Conservation (phyloP, 2,797 vertebrate species). For the Diglossa cyanea region DNA sequence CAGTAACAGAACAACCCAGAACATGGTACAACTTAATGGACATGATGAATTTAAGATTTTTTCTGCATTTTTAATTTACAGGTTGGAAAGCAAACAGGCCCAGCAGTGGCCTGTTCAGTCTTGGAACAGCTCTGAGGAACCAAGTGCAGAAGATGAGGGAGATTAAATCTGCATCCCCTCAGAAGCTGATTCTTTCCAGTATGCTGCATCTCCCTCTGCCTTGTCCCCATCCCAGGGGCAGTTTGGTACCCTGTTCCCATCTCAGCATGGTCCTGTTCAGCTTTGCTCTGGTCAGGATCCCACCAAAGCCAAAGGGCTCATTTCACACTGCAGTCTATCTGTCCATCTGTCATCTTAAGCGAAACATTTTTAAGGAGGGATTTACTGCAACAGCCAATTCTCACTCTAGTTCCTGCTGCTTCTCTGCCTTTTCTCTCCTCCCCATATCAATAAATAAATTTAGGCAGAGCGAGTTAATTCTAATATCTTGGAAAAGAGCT, state of each 20-base stretch:
- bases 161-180: background rate
- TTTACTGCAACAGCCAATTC: background rate
- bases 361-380: background rate
- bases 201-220: background rate
- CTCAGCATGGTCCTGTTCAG: background rate
- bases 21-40: background rate
- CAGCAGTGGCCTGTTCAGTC: background rate
- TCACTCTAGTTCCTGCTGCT: background rate
- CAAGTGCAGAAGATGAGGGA: background rate
- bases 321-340: background rate
- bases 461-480: background rate
- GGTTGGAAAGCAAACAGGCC: background rate
- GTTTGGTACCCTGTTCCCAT: background rate
- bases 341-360: background rate
- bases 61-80: background rate
- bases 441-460: background rate
- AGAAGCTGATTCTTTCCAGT: background rate
- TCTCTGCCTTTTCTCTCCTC: background rate
- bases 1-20: background rate
- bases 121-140: background rate
- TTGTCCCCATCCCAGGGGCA: too few relatives aligned
- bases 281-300: background rate
- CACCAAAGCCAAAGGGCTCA: background rate
- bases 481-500: background rate
- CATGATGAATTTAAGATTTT: background rate